Evolutionary conservation across 1,140 invertebrate genomes (phyloP).

Genomic region (Microplitis mediator): DNA sequence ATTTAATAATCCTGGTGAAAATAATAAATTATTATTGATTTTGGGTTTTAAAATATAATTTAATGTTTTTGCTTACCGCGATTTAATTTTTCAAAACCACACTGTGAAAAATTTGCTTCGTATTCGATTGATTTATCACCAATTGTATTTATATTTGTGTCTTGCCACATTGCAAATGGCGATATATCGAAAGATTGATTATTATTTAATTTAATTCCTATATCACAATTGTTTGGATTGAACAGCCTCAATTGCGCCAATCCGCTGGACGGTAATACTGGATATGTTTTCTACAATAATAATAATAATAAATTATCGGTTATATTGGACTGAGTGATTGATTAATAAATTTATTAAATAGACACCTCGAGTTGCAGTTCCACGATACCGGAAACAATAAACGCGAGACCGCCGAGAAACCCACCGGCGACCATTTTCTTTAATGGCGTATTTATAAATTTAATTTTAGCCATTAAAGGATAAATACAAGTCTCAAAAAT

Average conservation of each 20-base stretch:
- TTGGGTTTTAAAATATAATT: no score
- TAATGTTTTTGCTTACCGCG: not conserved
- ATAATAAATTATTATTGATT: not conserved
- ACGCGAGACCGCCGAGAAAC: conserved; percentile 80
- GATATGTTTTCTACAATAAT: conserved; percentile 70
- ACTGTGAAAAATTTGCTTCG: conserved; percentile 17
- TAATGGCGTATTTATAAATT: conserved; percentile 68
- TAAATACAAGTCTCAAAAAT: conserved; percentile 81
- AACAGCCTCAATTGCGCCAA: conserved; percentile 73
- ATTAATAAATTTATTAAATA: not conserved
- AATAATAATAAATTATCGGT: not conserved
- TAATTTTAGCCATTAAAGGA: conserved; percentile 62
- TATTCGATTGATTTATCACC: not conserved
- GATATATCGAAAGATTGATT: conserved; percentile 39
- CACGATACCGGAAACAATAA: conserved; percentile 87
- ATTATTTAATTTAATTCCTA: conserved; percentile 36
- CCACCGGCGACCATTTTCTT: conserved; percentile 83
- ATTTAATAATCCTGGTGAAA: conserved; percentile 14
- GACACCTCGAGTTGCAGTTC: conserved; percentile 79
- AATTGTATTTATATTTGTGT: conserved; percentile 42
- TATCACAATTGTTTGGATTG: conserved; percentile 66
- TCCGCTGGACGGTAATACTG: conserved; percentile 65
- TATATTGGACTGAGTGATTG: no score
- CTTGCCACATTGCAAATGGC: conserved; percentile 42
- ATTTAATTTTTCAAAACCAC: not conserved